Base-by-base conservation (phyloP, 1,140 invertebrate species). In the Cyrtorhinus lividipennis region DNA sequence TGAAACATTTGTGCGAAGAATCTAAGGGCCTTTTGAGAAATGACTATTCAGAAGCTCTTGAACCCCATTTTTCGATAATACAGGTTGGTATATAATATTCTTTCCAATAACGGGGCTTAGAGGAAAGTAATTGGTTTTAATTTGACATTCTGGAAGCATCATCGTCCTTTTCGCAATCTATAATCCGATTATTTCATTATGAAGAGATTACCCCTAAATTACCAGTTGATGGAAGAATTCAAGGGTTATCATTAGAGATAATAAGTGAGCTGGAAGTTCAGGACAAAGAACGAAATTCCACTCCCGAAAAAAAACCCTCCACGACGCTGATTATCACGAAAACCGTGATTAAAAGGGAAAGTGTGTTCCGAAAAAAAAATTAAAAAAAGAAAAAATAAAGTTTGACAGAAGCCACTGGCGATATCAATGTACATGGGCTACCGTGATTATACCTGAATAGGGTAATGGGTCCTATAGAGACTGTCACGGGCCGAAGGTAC, bases 361-460 rank as follows among this genome's bases (percentile, higher is more conserved):
- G 30, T 38, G 30, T 38, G 30, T 38, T 38, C 30, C 5, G 30
- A 38, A 38, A 38, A 38, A 38, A 38, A 15, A 15, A 38, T n/a
- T n/a, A n/a, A n/a, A n/a, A n/a, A n/a, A n/a, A n/a, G n/a, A n/a
- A n/a, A n/a, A n/a, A n/a, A 44, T 44, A n/a, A 44, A 44, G n/a
- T 8, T 53, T 53, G 48, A 53, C 48, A 20, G 48, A 53, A 53
- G 48, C 48, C 48, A n/a, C 8, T 20, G 48, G 48, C 48, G 48
- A 10, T 53, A 38, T 38, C 30, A 38, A 38, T 38, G 15, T 38
- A 15, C 30, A 8, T 38, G 5, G 30, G 30, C 5, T 38, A 38
- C 30, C 30, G 30, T 38, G 30, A 38, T 38, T 38, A 38, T 38
- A 38, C 5, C 15, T 38, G 30, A 38, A 38, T 8, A 38, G 15